These are phyloP conservation scores for Melanostoma mellinum DNA, from an alignment of 2,888 invertebrate genomes.

Conservation along the genomic window DNA sequence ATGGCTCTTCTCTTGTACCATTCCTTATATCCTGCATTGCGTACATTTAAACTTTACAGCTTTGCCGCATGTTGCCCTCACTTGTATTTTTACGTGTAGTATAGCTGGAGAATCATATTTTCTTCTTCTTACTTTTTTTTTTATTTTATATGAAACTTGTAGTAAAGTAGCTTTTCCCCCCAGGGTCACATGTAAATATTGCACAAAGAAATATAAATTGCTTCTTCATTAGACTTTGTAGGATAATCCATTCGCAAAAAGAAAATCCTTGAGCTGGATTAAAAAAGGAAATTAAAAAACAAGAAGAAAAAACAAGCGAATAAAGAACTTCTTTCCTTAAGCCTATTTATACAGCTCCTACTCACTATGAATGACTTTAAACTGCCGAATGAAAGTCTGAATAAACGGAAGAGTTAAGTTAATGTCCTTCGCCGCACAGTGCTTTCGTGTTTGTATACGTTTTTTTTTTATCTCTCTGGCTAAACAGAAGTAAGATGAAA, in stretches of 20 bases:
- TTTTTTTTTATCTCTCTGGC: background rate
- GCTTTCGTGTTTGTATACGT: conserved; percentile 10
- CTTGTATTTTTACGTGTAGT: too few species aligned
- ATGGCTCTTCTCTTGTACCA: too few species aligned
- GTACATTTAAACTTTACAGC: too few species aligned
- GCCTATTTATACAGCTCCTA: conserved; percentile 63
- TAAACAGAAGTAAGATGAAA: conserved; percentile 16
- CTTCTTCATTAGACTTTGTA: conserved; percentile 72
- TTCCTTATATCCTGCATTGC: too few species aligned
- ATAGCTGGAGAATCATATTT: too few species aligned
- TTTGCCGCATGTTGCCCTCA: too few species aligned
- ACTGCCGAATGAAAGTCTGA: conserved; percentile 36
- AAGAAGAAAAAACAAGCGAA: conserved; percentile 18
- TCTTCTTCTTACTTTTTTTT: too few species aligned
- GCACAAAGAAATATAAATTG: conserved; percentile 64
- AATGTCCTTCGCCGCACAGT: conserved; percentile 61
- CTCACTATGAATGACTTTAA: conserved; percentile 61
- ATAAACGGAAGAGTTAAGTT: conserved; percentile 71
- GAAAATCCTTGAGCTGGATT: conserved; percentile 67
- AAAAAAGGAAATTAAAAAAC: conserved; percentile 42
- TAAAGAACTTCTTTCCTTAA: conserved; percentile 47
- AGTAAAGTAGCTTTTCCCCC: background rate
- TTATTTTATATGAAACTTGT: too few species aligned
- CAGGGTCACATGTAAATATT: conserved; percentile 61
- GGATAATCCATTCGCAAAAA: conserved; percentile 66